Evolutionary conservation across 2,113 vertebrate species (phyloP).

Genomic region (Cranoglanis bouderius): DNA sequence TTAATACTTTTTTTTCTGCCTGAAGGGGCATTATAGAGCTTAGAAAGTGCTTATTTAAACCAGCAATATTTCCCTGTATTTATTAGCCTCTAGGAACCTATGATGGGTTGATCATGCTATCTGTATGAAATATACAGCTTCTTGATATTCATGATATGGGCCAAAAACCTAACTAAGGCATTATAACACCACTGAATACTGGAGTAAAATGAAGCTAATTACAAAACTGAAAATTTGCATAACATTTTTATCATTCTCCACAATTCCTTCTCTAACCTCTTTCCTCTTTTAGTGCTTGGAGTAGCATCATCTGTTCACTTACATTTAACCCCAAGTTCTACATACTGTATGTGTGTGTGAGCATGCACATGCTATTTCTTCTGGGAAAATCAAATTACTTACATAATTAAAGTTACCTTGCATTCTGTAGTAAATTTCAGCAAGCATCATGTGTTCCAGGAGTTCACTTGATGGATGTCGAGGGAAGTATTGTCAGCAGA

Average conservation of each 20-base stretch:
- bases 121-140: not conserved
- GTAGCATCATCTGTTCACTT: not conserved
- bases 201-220: not conserved
- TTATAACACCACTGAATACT: not conserved
- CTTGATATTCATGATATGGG: not conserved
- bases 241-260: not conserved
- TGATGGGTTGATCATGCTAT: not conserved
- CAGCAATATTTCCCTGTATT: not conserved
- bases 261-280: not conserved
- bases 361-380: not conserved
- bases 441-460: not conserved
- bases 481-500: not conserved
- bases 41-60: not conserved
- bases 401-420: constrained; percentile 3
- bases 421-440: constrained; percentile 8
- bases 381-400: not conserved
- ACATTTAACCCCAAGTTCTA: not conserved
- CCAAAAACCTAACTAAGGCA: not conserved
- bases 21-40: not conserved
- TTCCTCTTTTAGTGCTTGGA: not conserved
- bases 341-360: not conserved
- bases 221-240: not conserved
- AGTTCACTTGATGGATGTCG: constrained; percentile 4
- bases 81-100: not conserved
- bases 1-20: not conserved